A percentile compares a stretch with the other conserved stretches of the same genome.
phyloP scores from a whole-genome alignment of 2,888 invertebrate genomes.

The Drosophila acutilabella region DNA sequence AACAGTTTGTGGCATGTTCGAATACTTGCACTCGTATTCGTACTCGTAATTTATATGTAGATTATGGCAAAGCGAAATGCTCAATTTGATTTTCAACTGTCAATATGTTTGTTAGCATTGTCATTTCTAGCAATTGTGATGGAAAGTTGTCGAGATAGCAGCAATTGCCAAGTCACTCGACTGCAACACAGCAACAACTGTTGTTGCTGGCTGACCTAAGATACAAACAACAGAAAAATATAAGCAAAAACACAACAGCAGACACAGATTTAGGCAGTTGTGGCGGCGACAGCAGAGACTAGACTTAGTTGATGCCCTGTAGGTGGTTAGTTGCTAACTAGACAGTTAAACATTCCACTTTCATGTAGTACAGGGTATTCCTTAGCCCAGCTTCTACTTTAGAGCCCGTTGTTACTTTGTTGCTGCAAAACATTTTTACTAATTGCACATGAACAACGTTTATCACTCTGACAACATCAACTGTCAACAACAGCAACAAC shows the following conservation, averaged over 20 bases:
- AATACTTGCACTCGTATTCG: conserved; percentile 9
- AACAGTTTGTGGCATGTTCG: conserved; percentile 54
- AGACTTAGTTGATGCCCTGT: conserved; percentile 12
- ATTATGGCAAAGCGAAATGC: conserved; percentile 58
- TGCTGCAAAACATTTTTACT: conserved; percentile 67
- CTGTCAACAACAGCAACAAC: conserved; percentile 44
- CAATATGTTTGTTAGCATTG: conserved; percentile 62
- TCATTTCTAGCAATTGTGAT: conserved; percentile 55
- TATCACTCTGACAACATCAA: conserved; percentile 73
- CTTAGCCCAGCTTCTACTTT: neutral
- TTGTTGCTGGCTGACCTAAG: conserved; percentile 27
- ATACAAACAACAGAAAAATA: conserved; percentile 25
- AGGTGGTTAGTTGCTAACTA: neutral
- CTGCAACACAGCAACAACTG: conserved; percentile 5
- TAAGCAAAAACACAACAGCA: neutral
- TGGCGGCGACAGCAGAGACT: conserved; percentile 2
- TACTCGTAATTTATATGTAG: conserved; percentile 74
- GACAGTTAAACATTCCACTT: no score
- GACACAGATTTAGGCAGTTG: conserved; percentile 29
- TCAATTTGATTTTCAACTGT: conserved; percentile 75
- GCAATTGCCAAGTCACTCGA: conserved; percentile 18
- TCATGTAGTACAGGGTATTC: conserved; percentile 23
- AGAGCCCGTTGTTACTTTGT: conserved; percentile 22
- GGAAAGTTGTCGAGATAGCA: conserved; percentile 59
- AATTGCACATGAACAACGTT: conserved; percentile 80